Evolutionary conservation across 2,888 invertebrate genomes (phyloP).

Genomic region (Linnaemya vulpina): DNA sequence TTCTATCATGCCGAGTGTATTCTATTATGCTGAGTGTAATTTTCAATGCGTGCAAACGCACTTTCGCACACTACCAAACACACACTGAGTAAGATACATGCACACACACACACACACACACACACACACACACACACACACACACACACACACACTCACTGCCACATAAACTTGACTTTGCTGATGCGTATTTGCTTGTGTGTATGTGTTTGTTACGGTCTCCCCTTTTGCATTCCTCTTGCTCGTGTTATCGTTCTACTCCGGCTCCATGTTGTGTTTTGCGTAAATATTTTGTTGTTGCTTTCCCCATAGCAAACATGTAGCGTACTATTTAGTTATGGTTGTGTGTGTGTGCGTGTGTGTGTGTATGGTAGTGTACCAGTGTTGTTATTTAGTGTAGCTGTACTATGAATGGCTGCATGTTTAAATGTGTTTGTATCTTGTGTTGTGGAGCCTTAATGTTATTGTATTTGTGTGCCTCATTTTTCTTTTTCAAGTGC

Average conservation of each 20-base stretch:
- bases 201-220: slow-evolving; percentile 15
- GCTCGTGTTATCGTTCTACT: slow-evolving; percentile 7
- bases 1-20: slow-evolving; percentile 4
- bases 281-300: neutral
- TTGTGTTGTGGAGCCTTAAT: slow-evolving; percentile 25
- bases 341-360: slow-evolving; percentile 13
- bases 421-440: too few species aligned
- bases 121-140: too few species aligned
- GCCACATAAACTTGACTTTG: neutral
- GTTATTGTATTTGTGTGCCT: slow-evolving; percentile 40
- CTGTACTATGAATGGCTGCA: neutral
- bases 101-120: neutral
- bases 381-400: slow-evolving; percentile 1
- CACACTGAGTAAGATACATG: neutral
- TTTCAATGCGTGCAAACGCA: slow-evolving; percentile 63
- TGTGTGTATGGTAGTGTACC: slow-evolving; percentile 2
- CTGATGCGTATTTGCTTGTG: slow-evolving; percentile 4
- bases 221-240: slow-evolving; percentile 64
- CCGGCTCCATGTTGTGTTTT: slow-evolving; percentile 27
- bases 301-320: slow-evolving; percentile 39
- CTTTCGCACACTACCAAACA: slow-evolving; percentile 53
- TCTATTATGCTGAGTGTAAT: slow-evolving; percentile 36
- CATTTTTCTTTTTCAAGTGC: slow-evolving; percentile 57
- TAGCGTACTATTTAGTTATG: slow-evolving; percentile 53
- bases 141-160: neutral